A percentile compares a stretch with the other conserved stretches of the same genome.
Conservation (phyloP, 1,140 invertebrate species). For the Mycetomoellerius zeteki region DNA sequence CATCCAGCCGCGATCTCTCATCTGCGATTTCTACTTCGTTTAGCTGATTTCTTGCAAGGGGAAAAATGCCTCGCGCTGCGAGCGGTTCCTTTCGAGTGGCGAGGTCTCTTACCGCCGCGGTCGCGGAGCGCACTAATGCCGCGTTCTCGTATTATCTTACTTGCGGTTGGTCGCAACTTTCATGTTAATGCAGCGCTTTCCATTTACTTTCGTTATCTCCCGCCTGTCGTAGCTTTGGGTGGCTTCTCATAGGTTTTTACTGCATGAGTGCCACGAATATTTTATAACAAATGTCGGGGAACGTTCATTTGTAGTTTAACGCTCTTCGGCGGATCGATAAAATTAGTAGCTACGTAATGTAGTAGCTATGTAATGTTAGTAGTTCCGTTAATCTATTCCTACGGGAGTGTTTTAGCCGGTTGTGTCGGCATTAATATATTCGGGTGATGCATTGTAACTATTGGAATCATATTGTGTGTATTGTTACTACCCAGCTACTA, state of each 20-base stretch:
- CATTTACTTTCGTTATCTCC: conserved; percentile 47
- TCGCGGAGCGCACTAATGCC: conserved; percentile 31
- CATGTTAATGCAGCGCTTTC: conserved; percentile 37
- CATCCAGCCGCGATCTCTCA: conserved; percentile 45
- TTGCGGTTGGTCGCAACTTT: conserved; percentile 44
- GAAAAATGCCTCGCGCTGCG: conserved; percentile 39
- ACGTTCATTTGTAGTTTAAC: background rate
- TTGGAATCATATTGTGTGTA: conserved; percentile 28
- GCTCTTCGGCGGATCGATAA: conserved; percentile 19
- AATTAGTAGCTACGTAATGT: conserved; percentile 33
- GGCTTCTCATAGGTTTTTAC: conserved; percentile 9
- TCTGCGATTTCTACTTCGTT: conserved; percentile 53
- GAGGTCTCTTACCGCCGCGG: conserved; percentile 3
- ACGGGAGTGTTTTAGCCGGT: conserved; percentile 10
- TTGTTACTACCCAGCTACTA: conserved; percentile 32
- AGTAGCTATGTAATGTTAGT: background rate
- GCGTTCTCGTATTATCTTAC: conserved; percentile 47
- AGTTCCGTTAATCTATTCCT: conserved; percentile 44
- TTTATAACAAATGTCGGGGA: background rate
- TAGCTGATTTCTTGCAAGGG: conserved; percentile 49
- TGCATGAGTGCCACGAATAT: background rate
- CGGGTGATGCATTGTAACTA: conserved; percentile 59
- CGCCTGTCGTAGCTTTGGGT: background rate
- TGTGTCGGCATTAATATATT: conserved; percentile 53
- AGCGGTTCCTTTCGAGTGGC: conserved; percentile 21